Evolutionary conservation across 2,888 invertebrate species (phyloP), one percentile per base, ranked within the genome.

Genomic region (Liposcelis brunnea): DNA sequence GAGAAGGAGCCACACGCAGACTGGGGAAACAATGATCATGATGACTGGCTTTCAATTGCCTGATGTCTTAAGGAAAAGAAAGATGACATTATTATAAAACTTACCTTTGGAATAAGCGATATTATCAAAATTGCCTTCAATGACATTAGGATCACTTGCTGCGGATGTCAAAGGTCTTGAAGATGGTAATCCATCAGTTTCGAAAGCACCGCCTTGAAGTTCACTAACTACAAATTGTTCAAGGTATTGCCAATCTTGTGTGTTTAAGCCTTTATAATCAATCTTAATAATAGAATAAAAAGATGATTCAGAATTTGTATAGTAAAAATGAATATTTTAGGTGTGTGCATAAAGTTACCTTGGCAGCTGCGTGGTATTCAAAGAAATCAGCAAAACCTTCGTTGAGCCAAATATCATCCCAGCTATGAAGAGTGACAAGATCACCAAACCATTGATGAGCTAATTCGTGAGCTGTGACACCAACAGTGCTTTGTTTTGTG

Each of bases 331-430:
- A 26, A 36, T 16, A 15, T 11, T 2, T 14, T 4, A 16, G 7
- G 7, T 15, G 3, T 15, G 8, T 15, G 2, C 8, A 7, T 10
- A 18, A 11, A 42, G 42, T 43, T 31, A 49, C 49, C 16, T 52
- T 47, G 12, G 55, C 53, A 8, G 57, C 51, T 1, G 58, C 60
- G 2, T 58, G 49, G 48, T 64, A 64, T 49, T 66, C 64, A 14
- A 68, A 57, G 53, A 61, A 68, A 31, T 56, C 57, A 26, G 68
- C 68, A 51, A 67, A 67, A 2, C 67, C 65, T 50, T 56, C 56
- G 38, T 55, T 56, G 2, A 56, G 48, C 54, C 55, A 56, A 5
- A 53, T 48, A 43, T 52, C 48, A 7, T 37, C 47, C 54, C 54
- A 54, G 52, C 53, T 53, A 11, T 49, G 44, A 46, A 49, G 45